Evolutionary conservation across 1,140 invertebrate genomes (phyloP), one percentile per base, ranked within the genome.

Genomic region (Saccostrea glomerata): DNA sequence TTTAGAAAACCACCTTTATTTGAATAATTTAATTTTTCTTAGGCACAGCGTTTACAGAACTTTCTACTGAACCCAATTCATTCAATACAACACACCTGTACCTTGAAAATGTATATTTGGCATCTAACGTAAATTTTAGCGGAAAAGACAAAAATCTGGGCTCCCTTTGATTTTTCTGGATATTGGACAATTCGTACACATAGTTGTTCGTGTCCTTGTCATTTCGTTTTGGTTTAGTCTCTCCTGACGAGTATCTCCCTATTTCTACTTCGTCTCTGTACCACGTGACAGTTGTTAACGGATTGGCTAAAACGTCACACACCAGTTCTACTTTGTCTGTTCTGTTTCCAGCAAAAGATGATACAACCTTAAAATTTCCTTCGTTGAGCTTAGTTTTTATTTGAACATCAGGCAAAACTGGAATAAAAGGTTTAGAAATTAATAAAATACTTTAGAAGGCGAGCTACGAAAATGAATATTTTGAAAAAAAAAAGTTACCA

Each of bases 261-360:
- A 77, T 77, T 40, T 77, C 30, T 25, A 77, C 15, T 36, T 40
- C 13, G 30, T 77, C 9, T 77, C 70, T 23, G 70, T 30, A 36
- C 70, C 70, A 77, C 30, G 70, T 77, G 30, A 77, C 30, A 13
- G 23, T 77, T 77, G 70, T 77, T 36, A 77, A 40, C 11, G 70
- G 70, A 77, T 77, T 77, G 13, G 70, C 30, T 13, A 40, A 30
- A 23, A 77, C 70, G 15, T 77, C 70, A 36, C 70, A 77, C 7
- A 77, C 70, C 30, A 77, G 15, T 77, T 77, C 70, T 36, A 77
- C 13, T 36, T 1, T 30, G 25, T 77, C 70, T 25, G 23, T 0
- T 77, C 25, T 77, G 0, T 77, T 3, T 15, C 25, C 12, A 2
- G 30, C 1, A 12, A 77, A 30, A 12, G 70, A 30, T 15, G 70